These are phyloP conservation scores for Nemotelus nigrinus DNA, from an alignment of 2,888 invertebrate genomes.

Conservation along the genomic window DNA sequence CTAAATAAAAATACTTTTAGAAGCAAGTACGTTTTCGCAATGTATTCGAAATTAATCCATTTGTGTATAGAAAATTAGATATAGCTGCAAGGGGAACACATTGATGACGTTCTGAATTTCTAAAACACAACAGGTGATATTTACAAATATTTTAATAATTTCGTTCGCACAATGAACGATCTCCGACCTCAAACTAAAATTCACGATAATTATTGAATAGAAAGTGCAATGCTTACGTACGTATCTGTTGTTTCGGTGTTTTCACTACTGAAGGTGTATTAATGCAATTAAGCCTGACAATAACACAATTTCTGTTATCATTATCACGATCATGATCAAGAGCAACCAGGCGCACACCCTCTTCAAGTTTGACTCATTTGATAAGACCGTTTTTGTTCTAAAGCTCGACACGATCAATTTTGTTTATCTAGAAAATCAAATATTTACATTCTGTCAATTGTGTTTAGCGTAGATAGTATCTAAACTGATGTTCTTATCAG, in stretches of 20 bases:
- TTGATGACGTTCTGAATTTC: no score
- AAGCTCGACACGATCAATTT: slow-evolving; percentile 17
- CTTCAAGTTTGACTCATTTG: neutral
- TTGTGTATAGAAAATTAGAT: no score
- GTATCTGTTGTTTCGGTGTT: neutral
- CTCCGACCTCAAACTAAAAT: no score
- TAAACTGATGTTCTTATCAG: slow-evolving; percentile 22
- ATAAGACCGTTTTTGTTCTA: slow-evolving; percentile 11
- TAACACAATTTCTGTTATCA: neutral
- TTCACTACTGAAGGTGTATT: neutral
- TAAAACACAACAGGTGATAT: no score
- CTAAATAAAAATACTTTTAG: no score
- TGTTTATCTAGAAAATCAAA: slow-evolving; percentile 21
- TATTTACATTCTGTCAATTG: slow-evolving; percentile 36
- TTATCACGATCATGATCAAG: slow-evolving; percentile 16
- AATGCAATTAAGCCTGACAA: neutral
- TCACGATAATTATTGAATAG: no score
- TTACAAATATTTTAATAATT: no score
- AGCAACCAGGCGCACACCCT: neutral
- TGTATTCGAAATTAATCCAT: no score
- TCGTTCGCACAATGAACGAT: no score
- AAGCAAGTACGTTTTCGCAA: no score
- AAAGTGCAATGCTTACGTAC: no score
- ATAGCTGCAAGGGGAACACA: no score
- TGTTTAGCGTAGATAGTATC: slow-evolving; percentile 7